Evolutionary conservation across 2,113 vertebrate species (phyloP), one percentile per base, ranked within the genome.

Genomic region (Lophochroa leadbeateri): DNA sequence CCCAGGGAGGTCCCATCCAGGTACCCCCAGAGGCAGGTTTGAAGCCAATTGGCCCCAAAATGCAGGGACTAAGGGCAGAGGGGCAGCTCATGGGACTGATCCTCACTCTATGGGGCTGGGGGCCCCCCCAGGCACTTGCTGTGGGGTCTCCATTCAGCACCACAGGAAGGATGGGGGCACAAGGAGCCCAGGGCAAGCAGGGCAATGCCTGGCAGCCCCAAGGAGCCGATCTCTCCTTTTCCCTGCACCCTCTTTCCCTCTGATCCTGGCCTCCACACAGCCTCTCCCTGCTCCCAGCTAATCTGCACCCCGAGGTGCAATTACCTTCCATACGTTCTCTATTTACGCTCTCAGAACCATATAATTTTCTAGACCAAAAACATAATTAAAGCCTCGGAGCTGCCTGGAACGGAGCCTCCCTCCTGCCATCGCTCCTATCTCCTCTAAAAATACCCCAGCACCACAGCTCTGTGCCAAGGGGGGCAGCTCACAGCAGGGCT

Each of bases 221-320:
- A 80, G 77, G 68, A 88, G 27, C 68, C 0, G 1, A 4, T 25
- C 53, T 41, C 47, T 46, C 28, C 67, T 44, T 76, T 39, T 64
- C 24, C 77, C 41, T 79, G 65, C 4, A 2, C n/a, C 35, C 64
- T 49, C 63, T 74, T 76, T 76, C 76, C 74, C 67, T 46, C 75
- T 8, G 61, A 46, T 39, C 58, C 72, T 6, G 6, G 29, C 29
- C 55, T 77, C 69, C 61, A 20, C 53, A 2, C 2, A 6, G 82
- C 82, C 93, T 52, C 88, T 60, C 79, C 84, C 84, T 41, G 47
- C 82, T 21, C 29, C 81, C 78, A 55, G 74, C 86, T 74, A 43
- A 70, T 94, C 92, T 77, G 68, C 79, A 85, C 93, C 81, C 75
- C 0, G 75, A 88, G 94, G 80, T 86, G 78, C 97, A 97, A 97